A percentile compares a stretch with the other conserved stretches of the same genome.
Conservation (phyloP, 2,797 vertebrate species). For the Enoplosus armatus region DNA sequence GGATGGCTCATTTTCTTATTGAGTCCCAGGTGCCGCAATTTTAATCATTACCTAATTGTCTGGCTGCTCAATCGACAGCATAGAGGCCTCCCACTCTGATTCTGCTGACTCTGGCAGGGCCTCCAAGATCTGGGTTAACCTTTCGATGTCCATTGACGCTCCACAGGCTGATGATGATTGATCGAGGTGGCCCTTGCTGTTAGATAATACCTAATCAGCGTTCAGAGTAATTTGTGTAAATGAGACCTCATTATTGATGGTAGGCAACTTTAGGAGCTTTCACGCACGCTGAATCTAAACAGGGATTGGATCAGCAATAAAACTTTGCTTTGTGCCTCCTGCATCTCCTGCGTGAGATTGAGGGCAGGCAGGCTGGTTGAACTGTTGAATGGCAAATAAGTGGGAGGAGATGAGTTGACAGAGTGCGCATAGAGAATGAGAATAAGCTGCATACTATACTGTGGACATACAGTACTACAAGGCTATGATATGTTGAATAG, state of each 20-base stretch:
- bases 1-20: slow-evolving; percentile 93
- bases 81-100: slow-evolving; percentile 90
- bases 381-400: slow-evolving; percentile 74
- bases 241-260: slow-evolving; percentile 96
- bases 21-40: slow-evolving; percentile 89
- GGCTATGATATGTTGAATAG: slow-evolving; percentile 32
- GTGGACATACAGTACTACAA: slow-evolving; percentile 29
- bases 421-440: slow-evolving; percentile 48
- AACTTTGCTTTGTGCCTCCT: slow-evolving; percentile 78
- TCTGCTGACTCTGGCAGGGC: slow-evolving; percentile 95
- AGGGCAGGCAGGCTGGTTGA: slow-evolving; percentile 72
- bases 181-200: slow-evolving; percentile 93
- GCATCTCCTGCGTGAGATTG: slow-evolving; percentile 74
- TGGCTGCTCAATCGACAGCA: slow-evolving; percentile 94
- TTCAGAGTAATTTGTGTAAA: slow-evolving; percentile 96
- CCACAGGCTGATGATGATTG: slow-evolving; percentile 92
- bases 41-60: slow-evolving; percentile 99
- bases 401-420: slow-evolving; percentile 73
- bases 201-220: slow-evolving; percentile 97
- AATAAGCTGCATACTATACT: slow-evolving; percentile 44
- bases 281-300: slow-evolving; percentile 82
- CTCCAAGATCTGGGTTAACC: slow-evolving; percentile 93
- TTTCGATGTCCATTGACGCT: slow-evolving; percentile 92
- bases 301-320: slow-evolving; percentile 84
- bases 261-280: slow-evolving; percentile 88